Conservation (phyloP, 2,888 invertebrate genomes). For the Lepeophtheirus nordmannii region DNA sequence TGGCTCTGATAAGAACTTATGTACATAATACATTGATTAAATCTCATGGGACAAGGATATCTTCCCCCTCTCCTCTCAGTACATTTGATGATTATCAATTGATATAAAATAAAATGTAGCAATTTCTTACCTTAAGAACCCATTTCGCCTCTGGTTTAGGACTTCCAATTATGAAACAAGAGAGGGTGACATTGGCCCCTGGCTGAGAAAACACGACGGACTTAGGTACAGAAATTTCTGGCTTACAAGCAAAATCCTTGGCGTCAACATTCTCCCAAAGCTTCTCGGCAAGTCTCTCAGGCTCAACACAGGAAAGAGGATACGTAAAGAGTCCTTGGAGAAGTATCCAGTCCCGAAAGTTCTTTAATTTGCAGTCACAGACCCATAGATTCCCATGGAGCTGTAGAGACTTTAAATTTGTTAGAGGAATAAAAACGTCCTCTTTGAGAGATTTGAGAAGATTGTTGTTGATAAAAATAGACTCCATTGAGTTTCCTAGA, state of each 20-base stretch:
- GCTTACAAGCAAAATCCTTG: conserved; percentile 59
- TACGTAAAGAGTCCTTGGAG: conserved; percentile 58
- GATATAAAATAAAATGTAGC: neutral
- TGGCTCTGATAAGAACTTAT: no score
- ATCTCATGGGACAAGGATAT: no score
- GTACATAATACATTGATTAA: no score
- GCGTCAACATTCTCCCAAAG: conserved; percentile 60
- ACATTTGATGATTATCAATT: no score
- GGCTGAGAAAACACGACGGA: conserved; percentile 34
- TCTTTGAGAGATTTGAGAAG: conserved; percentile 51
- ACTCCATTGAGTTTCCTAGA: conserved; percentile 49
- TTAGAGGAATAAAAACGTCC: conserved; percentile 52
- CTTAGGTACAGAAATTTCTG: conserved; percentile 27
- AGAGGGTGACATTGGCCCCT: conserved; percentile 21
- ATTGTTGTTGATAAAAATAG: conserved; percentile 65
- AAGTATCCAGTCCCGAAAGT: conserved; percentile 67
- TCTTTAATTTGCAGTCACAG: conserved; percentile 68
- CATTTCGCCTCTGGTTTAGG: conserved; percentile 67
- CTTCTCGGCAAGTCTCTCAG: conserved; percentile 49
- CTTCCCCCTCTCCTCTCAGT: no score
- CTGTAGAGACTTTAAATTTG: conserved; percentile 59
- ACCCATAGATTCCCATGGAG: conserved; percentile 73
- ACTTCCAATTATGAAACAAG: conserved; percentile 35
- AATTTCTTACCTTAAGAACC: conserved; percentile 52
- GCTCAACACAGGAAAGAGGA: conserved; percentile 54